Evolutionary conservation across 1,140 invertebrate genomes (phyloP).

Genomic region (Odontomachus brunneus): DNA sequence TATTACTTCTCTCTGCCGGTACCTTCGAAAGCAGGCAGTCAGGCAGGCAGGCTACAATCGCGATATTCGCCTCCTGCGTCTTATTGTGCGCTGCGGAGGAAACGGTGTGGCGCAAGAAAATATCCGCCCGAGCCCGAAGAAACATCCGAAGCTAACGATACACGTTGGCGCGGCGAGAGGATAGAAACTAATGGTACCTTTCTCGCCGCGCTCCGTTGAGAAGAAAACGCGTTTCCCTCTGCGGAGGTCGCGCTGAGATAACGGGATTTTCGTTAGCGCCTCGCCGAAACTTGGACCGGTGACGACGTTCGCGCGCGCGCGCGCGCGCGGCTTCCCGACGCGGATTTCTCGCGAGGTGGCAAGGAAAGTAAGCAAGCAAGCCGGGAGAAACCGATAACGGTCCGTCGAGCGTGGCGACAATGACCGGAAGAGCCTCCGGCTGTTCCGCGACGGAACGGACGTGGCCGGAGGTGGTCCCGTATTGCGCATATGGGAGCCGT

Average conservation of each 20-base stretch:
- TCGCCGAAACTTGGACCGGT: not conserved
- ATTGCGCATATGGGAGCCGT: conserved; percentile 23
- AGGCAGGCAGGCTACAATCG: conserved; percentile 21
- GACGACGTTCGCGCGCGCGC: conserved; percentile 7
- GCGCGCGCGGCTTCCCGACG: not conserved
- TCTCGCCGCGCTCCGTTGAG: too few relatives aligned
- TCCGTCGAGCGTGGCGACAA: conserved; percentile 62
- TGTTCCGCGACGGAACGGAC: conserved; percentile 39
- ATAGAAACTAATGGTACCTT: not conserved
- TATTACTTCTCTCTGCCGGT: conserved; percentile 44
- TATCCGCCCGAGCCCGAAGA: conserved; percentile 45
- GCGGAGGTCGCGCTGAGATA: not conserved
- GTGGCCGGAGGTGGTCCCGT: conserved; percentile 21
- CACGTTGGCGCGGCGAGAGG: conserved; percentile 18
- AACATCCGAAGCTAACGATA: conserved; percentile 45
- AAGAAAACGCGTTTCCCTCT: too few relatives aligned
- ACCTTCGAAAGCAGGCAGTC: conserved; percentile 35
- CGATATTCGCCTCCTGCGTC: conserved; percentile 43
- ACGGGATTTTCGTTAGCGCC: not conserved
- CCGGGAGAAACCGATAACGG: conserved; percentile 63
- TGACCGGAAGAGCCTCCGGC: conserved; percentile 64
- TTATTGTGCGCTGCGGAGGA: conserved; percentile 47
- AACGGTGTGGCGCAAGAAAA: conserved; percentile 61
- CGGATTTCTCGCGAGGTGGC: conserved; percentile 35
- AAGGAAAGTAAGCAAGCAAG: conserved; percentile 36